Conservation (phyloP, 2,113 vertebrate species). For the Raja brachyura region DNA sequence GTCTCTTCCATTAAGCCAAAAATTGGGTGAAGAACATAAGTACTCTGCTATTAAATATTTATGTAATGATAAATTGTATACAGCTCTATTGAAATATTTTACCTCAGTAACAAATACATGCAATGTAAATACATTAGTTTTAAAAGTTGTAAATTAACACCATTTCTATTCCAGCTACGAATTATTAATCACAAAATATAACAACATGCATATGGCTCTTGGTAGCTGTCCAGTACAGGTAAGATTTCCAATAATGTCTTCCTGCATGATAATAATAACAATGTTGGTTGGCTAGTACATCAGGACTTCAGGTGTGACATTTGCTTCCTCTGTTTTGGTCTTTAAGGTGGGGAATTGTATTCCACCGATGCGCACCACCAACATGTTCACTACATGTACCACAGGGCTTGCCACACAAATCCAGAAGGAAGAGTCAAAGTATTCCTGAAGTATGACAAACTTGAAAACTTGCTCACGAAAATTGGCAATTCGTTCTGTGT, state of each 20-base stretch:
- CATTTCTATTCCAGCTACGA: neutral
- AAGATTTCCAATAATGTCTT: neutral
- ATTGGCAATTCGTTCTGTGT: conserved; percentile 83
- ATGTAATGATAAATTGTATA: neutral
- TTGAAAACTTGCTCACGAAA: conserved; percentile 73
- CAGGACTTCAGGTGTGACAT: conserved; percentile 76
- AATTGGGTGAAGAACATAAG: neutral
- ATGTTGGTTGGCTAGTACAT: conserved; percentile 62
- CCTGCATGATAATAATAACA: neutral
- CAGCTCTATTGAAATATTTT: neutral
- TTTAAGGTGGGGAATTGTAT: conserved; percentile 78
- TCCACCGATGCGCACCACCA: conserved; percentile 73
- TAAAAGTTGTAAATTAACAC: neutral
- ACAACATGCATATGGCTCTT: neutral
- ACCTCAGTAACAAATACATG: neutral
- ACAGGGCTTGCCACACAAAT: conserved; percentile 76
- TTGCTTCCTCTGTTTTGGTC: conserved; percentile 77
- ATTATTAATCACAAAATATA: neutral
- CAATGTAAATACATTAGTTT: neutral
- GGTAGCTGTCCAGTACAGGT: neutral
- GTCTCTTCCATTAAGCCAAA: neutral
- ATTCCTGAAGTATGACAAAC: conserved; percentile 73
- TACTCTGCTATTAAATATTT: neutral
- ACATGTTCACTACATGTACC: conserved; percentile 69
- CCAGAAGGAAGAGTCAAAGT: conserved; percentile 81